phyloP scores from a whole-genome alignment of 1,140 invertebrate species.

The Drosophila malerkotliana region DNA sequence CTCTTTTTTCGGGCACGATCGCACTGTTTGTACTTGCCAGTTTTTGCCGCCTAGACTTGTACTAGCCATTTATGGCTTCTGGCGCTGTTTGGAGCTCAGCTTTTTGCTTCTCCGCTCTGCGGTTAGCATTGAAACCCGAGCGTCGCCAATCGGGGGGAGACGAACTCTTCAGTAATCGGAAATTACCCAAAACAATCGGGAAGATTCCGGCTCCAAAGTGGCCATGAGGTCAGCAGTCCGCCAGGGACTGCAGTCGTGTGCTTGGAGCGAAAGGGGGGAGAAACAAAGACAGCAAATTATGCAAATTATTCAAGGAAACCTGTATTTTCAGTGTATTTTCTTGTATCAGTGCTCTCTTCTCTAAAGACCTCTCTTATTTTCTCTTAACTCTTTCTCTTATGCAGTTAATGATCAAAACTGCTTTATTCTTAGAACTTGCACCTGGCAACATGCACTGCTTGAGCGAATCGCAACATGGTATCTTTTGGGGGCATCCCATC shows the following conservation, averaged over 20 bases:
- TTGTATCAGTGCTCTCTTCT: too few species aligned
- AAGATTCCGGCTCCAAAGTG: slow-evolving; percentile 25
- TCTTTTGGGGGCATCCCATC: too few species aligned
- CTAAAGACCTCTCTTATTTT: too few species aligned
- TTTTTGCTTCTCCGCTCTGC: slow-evolving; percentile 32
- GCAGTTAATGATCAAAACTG: too few species aligned
- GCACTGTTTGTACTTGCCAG: slow-evolving; percentile 56
- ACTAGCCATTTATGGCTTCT: slow-evolving; percentile 81
- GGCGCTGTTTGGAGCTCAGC: slow-evolving; percentile 36
- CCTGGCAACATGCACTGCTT: not conserved
- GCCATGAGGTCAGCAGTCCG: slow-evolving; percentile 49
- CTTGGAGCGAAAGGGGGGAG: slow-evolving; percentile 12
- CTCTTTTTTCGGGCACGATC: slow-evolving; percentile 55
- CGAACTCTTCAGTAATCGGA: not conserved
- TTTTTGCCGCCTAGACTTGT: slow-evolving; percentile 74
- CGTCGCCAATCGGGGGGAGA: slow-evolving; percentile 29
- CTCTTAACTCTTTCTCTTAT: too few species aligned
- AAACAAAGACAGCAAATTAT: slow-evolving; percentile 62
- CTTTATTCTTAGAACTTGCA: not conserved
- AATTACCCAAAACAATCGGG: slow-evolving; percentile 59
- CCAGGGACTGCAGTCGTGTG: slow-evolving; percentile 15
- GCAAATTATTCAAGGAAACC: slow-evolving; percentile 75
- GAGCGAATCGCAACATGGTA: not conserved
- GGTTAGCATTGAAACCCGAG: slow-evolving; percentile 66
- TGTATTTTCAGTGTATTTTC: slow-evolving; percentile 21